Evolutionary conservation across 1,140 invertebrate genomes (phyloP), one percentile per base, ranked within the genome.

Genomic region (Idris sp.): DNA sequence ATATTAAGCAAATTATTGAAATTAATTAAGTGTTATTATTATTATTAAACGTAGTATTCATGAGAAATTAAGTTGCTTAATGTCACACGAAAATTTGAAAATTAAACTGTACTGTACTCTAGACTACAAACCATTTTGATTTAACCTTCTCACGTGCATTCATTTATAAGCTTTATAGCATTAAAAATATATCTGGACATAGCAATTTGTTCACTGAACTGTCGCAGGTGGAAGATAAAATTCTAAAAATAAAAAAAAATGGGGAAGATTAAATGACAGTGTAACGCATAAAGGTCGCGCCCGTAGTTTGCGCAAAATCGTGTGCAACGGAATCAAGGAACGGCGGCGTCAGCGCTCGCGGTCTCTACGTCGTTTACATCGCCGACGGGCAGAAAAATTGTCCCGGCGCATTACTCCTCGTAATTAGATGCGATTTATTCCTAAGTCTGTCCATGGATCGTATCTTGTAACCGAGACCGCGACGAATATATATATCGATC

Each of bases 371-470:
- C 56, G 56, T 72, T 76, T 68, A 36, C 51, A 58, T 49, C 13
- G 74, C 74, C 64, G 18, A 15, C 35, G 46, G 74, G 51, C 35
- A 41, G 79, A 80, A 81, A 84, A 82, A 79, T 82, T 76, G 64
- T 76, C 68, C 26, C 33, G 65, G 62, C 53, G 49, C 79, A 84
- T 86, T 84, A 84, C 84, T 85, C 74, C 79, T 76, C 79, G 76
- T 86, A 84, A 86, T 86, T 84, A 86, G 80, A 81, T 78, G 75
- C 81, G 80, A 84, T 86, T 86, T 83, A 84, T 86, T 78, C 73
- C 69, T 48, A 59, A 61, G 49, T 72, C 48, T 49, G 64, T 53
- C 54, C 59, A 69, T 73, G 65, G 58, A 67, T 77, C 53, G 54
- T 74, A 44, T 65, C 59, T 59, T 56, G 69, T 74, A 73, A 73